Conservation (phyloP, 2,113 vertebrate genomes). For the Hypocryptadius cinnamomeus region DNA sequence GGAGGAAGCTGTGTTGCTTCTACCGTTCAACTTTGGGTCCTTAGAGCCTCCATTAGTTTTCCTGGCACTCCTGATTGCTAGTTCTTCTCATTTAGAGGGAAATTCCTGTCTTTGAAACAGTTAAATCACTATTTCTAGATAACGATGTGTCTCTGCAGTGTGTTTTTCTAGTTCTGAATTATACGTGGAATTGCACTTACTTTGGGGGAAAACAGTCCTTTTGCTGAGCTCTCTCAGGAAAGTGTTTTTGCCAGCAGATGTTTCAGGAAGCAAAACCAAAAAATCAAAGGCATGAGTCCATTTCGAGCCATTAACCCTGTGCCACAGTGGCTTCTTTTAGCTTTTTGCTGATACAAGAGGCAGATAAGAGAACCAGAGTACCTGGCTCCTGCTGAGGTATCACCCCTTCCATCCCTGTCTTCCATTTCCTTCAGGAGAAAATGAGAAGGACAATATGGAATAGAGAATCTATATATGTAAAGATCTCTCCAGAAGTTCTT, state of each 20-base stretch:
- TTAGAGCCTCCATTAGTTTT: neutral
- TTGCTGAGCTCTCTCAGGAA: neutral
- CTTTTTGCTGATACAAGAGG: neutral
- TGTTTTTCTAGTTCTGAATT: neutral
- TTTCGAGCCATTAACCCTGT: neutral
- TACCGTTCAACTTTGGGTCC: neutral
- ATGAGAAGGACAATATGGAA: neutral
- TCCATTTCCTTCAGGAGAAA: neutral
- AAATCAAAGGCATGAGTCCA: conserved; percentile 7
- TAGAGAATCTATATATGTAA: neutral
- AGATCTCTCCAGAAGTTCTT: neutral
- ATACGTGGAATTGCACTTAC: neutral
- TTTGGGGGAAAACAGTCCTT: neutral
- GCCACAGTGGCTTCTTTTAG: neutral
- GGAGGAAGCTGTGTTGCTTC: neutral
- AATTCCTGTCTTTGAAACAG: neutral
- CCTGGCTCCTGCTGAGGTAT: neutral
- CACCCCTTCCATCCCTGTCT: neutral
- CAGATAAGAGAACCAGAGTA: neutral
- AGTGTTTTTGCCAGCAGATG: neutral
- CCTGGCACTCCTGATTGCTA: neutral
- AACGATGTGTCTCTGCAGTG: neutral
- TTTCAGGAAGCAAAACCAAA: neutral
- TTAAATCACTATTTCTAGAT: neutral
- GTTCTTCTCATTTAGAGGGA: neutral